Percentiles rank a stretch among this genome's conserved stretches.
phyloP scores from a whole-genome alignment of 2,113 vertebrate species.

The Bubalus kerabau region DNA sequence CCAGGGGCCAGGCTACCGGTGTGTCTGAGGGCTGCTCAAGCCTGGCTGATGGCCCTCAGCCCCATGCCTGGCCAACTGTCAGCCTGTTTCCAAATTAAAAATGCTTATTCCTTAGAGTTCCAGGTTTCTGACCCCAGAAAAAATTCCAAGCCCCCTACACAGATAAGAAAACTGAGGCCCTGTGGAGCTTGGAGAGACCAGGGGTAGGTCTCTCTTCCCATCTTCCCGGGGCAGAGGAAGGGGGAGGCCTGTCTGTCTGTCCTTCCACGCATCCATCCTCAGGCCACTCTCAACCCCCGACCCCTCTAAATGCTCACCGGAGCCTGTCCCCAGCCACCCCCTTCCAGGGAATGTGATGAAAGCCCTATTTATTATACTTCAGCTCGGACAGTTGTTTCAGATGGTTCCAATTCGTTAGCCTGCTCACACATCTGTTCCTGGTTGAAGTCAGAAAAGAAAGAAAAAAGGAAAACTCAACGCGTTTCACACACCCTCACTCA shows the following conservation, averaged over 20 bases:
- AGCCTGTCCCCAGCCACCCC: conserved; percentile 79
- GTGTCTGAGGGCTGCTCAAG: neutral
- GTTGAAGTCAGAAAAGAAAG: conserved; percentile 82
- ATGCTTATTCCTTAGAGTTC: neutral
- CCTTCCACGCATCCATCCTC: conserved; percentile 43
- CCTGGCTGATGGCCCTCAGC: neutral
- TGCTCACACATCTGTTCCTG: conserved; percentile 92
- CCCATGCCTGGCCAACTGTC: neutral
- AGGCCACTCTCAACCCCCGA: conserved; percentile 41
- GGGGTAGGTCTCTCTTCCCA: neutral
- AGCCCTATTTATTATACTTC: conserved; percentile 93
- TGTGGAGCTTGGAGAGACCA: neutral
- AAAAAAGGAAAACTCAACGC: conserved; percentile 59
- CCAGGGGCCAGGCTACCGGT: accelerated
- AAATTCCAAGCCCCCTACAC: neutral
- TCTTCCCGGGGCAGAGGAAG: neutral
- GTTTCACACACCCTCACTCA: conserved; percentile 50
- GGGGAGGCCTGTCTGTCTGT: conserved; percentile 44
- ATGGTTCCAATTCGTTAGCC: conserved; percentile 93
- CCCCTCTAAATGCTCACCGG: conserved; percentile 72
- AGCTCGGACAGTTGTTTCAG: conserved; percentile 91
- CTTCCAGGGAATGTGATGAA: conserved; percentile 85
- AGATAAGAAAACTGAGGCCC: conserved; percentile 4
- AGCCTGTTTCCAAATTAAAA: neutral
- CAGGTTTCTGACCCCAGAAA: neutral